Conservation (phyloP, 2,113 vertebrate species). For the Thinocorus orbignyianus region DNA sequence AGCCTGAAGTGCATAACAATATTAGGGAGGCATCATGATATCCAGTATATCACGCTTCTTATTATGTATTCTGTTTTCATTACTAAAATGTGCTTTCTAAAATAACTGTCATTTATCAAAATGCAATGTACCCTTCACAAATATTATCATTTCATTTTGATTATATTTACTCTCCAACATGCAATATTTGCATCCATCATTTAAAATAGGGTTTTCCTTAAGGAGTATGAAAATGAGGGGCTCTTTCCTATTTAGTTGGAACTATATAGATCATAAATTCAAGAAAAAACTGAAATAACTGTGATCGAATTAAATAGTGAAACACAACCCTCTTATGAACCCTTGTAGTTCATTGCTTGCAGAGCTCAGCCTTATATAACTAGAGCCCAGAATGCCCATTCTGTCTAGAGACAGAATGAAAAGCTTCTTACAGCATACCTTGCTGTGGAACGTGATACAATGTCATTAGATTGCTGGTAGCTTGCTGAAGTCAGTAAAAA, state of each 20-base stretch:
- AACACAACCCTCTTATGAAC: slow-evolving; percentile 63
- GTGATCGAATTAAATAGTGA: not conserved
- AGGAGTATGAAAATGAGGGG: not conserved
- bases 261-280: not conserved
- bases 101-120: not conserved
- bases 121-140: not conserved
- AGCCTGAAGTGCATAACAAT: not conserved
- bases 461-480: not conserved
- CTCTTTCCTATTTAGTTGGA: not conserved
- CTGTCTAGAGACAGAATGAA: not conserved
- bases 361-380: slow-evolving; percentile 37
- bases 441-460: not conserved
- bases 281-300: slow-evolving; percentile 55
- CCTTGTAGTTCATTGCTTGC: slow-evolving; percentile 38
- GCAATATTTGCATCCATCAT: not conserved
- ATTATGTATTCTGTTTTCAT: not conserved
- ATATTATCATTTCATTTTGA: not conserved
- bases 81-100: not conserved
- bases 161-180: not conserved
- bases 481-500: not conserved
- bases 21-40: not conserved
- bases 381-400: slow-evolving; percentile 5
- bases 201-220: not conserved
- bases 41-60: not conserved
- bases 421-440: not conserved